Evolutionary conservation across 1,140 invertebrate species (phyloP).

Genomic region (Chelonus insularis): DNA sequence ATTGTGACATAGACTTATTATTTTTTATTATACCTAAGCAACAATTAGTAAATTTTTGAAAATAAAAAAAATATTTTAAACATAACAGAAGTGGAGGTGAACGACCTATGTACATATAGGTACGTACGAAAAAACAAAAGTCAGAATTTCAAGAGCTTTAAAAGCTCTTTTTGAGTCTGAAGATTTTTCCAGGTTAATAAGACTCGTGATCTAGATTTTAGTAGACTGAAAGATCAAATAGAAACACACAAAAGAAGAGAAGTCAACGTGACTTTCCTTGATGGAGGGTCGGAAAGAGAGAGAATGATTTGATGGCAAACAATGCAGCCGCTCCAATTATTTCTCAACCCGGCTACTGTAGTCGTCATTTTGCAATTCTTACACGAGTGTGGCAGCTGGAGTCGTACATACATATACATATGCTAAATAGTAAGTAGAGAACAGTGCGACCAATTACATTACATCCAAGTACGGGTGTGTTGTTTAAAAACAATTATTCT

Average conservation of each 20-base stretch:
- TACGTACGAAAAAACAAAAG: too few relatives aligned
- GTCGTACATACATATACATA: neutral
- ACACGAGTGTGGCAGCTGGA: neutral
- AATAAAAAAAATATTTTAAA: too few relatives aligned
- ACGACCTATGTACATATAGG: too few relatives aligned
- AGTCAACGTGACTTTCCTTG: neutral
- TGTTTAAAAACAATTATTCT: neutral
- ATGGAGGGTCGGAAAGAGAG: neutral
- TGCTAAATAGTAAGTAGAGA: neutral
- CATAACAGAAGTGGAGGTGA: too few relatives aligned
- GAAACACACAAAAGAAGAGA: slow-evolving; percentile 2
- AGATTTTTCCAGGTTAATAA: neutral
- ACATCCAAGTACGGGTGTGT: neutral
- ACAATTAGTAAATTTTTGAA: too few relatives aligned
- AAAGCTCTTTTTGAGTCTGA: too few relatives aligned
- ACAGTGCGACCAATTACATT: neutral
- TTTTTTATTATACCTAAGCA: too few relatives aligned
- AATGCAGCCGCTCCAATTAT: slow-evolving; percentile 25
- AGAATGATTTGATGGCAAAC: slow-evolving; percentile 8
- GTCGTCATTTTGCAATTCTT: neutral
- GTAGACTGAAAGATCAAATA: neutral
- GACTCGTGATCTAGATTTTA: neutral
- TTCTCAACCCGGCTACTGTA: slow-evolving; percentile 14
- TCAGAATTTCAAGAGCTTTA: too few relatives aligned
- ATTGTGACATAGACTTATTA: too few relatives aligned